phyloP scores from a whole-genome alignment of 23 tunicate species.

The Diplosoma virens region DNA sequence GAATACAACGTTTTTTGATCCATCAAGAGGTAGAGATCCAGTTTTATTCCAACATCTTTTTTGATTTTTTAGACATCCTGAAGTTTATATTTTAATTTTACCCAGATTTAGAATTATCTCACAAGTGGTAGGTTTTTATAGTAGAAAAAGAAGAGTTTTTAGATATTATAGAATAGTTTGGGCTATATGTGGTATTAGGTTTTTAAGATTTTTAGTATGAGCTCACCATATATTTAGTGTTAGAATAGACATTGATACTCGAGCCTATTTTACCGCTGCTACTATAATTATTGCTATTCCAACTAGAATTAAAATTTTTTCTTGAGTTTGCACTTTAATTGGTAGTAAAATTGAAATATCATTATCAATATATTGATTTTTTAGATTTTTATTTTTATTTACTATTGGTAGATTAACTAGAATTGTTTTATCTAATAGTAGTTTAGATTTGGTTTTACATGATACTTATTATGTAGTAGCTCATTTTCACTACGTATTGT shows the following conservation, averaged over 20 bases:
- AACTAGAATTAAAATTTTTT: conserved; percentile 22
- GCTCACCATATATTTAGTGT: conserved; percentile 34
- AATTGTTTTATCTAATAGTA: conserved; percentile 10
- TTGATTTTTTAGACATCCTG: conserved; percentile 38
- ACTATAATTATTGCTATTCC: conserved; percentile 35
- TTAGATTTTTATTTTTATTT: conserved; percentile 20
- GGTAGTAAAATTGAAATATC: neutral
- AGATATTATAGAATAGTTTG: conserved; percentile 20
- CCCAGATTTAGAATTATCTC: conserved; percentile 30
- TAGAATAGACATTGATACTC: conserved; percentile 19
- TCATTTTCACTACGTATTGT: conserved; percentile 41
- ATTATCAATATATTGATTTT: neutral
- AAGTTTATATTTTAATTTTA: conserved; percentile 32
- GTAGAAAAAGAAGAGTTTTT: neutral
- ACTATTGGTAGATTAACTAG: conserved; percentile 27
- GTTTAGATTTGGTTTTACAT: conserved; percentile 14
- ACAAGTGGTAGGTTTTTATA: conserved; percentile 7
- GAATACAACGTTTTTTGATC: conserved; percentile 25
- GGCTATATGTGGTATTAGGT: conserved; percentile 14
- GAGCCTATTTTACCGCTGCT: conserved; percentile 36
- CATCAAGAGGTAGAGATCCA: conserved; percentile 29
- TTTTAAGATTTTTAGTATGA: conserved; percentile 32
- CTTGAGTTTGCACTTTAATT: neutral
- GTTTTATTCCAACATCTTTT: conserved; percentile 30
- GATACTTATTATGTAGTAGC: conserved; percentile 42